Percentiles rank a stretch among this genome's conserved stretches.
phyloP scores from a whole-genome alignment of 2,113 vertebrate species.

The Arenaria interpres region DNA sequence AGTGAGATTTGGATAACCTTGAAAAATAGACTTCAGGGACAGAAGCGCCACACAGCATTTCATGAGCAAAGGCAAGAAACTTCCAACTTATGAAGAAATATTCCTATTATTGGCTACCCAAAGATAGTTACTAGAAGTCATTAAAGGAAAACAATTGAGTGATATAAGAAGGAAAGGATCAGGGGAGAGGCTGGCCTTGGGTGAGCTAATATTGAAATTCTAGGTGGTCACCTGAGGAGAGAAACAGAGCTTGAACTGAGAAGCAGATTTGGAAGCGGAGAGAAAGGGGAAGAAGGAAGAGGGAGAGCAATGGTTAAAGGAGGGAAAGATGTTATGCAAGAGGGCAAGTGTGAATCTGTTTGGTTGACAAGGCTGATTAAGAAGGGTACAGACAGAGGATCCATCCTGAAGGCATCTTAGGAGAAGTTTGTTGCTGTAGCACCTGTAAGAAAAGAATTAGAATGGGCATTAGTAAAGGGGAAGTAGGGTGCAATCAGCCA shows the following conservation, averaged over 20 bases:
- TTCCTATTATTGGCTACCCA: background rate
- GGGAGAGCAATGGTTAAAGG: background rate
- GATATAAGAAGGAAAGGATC: background rate
- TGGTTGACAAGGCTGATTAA: background rate
- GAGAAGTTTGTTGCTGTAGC: background rate
- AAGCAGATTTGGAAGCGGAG: background rate
- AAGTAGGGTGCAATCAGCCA: background rate
- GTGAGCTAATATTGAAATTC: background rate
- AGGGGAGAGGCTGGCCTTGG: background rate
- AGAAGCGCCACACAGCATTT: background rate
- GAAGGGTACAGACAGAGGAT: background rate
- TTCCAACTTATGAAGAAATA: background rate
- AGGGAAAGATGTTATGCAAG: background rate
- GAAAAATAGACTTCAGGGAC: background rate
- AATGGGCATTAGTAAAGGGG: background rate
- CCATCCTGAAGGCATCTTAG: background rate
- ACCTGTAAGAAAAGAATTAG: background rate
- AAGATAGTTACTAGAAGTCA: background rate
- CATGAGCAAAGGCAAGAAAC: background rate
- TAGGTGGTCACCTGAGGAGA: background rate
- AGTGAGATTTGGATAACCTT: background rate
- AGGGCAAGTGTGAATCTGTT: background rate
- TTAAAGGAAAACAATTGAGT: rapidly evolving
- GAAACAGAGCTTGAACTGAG: background rate
- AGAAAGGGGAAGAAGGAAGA: background rate